A percentile compares a stretch with the other conserved stretches of the same genome.
phyloP scores from a whole-genome alignment of 2,797 vertebrate genomes.

The Gorsachius magnificus region DNA sequence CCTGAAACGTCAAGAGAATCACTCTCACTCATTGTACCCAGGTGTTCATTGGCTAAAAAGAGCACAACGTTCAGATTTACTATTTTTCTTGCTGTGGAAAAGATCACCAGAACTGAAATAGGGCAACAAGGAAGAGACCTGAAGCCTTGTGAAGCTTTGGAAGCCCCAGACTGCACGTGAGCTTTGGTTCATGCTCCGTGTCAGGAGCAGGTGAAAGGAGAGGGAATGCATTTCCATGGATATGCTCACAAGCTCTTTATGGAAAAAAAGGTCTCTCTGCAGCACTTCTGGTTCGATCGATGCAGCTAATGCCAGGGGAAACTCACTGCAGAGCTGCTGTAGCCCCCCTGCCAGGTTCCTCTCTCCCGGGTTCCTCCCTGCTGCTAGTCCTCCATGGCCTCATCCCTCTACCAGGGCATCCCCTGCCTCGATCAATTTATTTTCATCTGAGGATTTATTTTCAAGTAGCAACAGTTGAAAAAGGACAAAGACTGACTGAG shows the following conservation, averaged over 20 bases:
- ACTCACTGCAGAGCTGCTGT: not conserved
- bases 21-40: not conserved
- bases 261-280: not conserved
- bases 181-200: not conserved
- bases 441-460: not conserved
- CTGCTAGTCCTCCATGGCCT: not conserved
- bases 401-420: not conserved
- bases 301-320: not conserved
- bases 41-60: not conserved
- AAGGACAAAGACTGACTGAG: not conserved
- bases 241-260: not conserved
- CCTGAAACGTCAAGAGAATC: not conserved
- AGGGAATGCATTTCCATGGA: not conserved
- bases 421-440: not conserved
- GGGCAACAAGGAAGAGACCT: not conserved
- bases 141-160: not conserved
- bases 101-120: not conserved
- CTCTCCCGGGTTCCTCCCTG: not conserved
- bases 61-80: not conserved
- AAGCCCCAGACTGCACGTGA: not conserved
- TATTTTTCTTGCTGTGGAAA: not conserved
- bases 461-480: not conserved
- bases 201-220: not conserved
- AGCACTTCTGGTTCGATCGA: not conserved
- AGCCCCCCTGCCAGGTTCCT: not conserved